Evolutionary conservation across 2,888 invertebrate species (phyloP).

Genomic region (Patella caerulea): DNA sequence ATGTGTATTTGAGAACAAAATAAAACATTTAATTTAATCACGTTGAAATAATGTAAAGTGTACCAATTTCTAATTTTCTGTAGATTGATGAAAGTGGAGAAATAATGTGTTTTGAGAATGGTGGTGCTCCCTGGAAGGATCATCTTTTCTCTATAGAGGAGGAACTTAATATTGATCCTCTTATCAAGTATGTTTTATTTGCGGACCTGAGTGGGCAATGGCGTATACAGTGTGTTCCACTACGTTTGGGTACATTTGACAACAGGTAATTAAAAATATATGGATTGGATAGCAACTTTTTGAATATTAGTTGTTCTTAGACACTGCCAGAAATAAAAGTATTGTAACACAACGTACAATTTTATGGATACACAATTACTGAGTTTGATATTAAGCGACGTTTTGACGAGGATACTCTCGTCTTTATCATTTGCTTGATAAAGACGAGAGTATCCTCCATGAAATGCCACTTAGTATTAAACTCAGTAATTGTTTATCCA

Average conservation of each 20-base stretch:
- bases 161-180: conserved; percentile 76
- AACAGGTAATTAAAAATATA: conserved; percentile 34
- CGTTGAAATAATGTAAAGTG: background rate
- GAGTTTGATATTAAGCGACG: no score
- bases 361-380: no score
- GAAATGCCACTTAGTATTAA: no score
- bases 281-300: no score
- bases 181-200: conserved; percentile 75
- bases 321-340: no score
- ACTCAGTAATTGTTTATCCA: no score
- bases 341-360: no score
- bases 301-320: no score
- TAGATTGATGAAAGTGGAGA: conserved; percentile 83
- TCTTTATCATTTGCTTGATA: no score
- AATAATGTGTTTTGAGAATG: conserved; percentile 81
- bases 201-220: conserved; percentile 78
- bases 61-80: conserved; percentile 3
- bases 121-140: conserved; percentile 90
- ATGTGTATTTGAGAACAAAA: background rate
- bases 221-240: conserved; percentile 89
- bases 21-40: background rate
- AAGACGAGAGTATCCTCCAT: no score
- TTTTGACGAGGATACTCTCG: no score
- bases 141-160: conserved; percentile 88
- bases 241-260: conserved; percentile 60